Conservation (phyloP, 2,113 vertebrate genomes). For the Anser cygnoides region DNA sequence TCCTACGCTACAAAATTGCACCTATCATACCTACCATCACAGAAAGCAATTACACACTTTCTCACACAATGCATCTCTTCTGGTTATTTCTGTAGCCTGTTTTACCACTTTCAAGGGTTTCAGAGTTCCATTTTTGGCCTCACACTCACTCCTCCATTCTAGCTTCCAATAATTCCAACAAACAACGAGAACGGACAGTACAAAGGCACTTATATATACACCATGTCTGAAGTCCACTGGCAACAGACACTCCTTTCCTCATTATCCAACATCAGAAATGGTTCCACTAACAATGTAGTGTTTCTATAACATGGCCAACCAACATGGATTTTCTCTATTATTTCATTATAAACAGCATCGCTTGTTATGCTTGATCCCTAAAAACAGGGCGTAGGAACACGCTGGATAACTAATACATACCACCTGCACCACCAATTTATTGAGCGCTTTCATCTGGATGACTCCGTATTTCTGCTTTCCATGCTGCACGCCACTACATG, state of each 20-base stretch:
- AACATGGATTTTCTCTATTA: not conserved
- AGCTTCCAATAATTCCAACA: not conserved
- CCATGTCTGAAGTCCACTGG: not conserved
- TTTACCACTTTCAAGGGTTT: not conserved
- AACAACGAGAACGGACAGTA: not conserved
- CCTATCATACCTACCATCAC: not conserved
- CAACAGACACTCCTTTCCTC: not conserved
- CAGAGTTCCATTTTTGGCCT: not conserved
- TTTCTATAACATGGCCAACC: not conserved
- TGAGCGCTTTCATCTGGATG: not conserved
- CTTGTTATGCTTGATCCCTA: not conserved
- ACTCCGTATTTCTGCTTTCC: not conserved
- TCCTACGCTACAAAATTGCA: not conserved
- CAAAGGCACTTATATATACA: not conserved
- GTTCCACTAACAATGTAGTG: not conserved
- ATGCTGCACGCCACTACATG: not conserved
- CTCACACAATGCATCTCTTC: not conserved
- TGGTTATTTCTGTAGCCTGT: not conserved
- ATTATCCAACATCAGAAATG: not conserved
- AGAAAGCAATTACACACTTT: not conserved
- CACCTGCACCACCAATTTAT: not conserved
- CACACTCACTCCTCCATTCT: not conserved
- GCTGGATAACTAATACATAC: not conserved
- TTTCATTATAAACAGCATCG: not conserved
- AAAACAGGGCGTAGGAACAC: not conserved